Percentiles rank a stretch among this genome's conserved stretches.
These are phyloP conservation scores for Leptinotarsa undecemlineata DNA, from an alignment of 1,140 invertebrate genomes.

Conservation along the genomic window DNA sequence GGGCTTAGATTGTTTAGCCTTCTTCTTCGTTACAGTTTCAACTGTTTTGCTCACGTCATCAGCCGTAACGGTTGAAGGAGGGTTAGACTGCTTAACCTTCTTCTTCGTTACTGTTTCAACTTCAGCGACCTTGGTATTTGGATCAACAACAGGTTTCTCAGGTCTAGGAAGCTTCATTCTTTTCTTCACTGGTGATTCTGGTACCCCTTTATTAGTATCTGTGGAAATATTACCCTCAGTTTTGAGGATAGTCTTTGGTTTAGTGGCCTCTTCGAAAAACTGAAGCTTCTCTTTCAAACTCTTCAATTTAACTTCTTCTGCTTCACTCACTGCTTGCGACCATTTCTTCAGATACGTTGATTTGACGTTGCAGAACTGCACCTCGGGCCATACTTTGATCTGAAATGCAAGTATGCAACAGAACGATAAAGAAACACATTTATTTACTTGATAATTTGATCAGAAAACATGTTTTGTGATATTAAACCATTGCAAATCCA, in stretches of 20 bases:
- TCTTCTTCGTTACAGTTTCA: not conserved
- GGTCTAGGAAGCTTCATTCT: not conserved
- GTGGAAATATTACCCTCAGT: not conserved
- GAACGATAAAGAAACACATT: not conserved
- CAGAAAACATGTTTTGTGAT: too few species aligned
- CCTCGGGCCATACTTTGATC: not conserved
- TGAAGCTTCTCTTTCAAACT: not conserved
- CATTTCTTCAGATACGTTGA: slow-evolving; percentile 31
- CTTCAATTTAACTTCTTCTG: slow-evolving; percentile 31
- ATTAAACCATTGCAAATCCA: too few species aligned
- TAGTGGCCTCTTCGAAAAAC: slow-evolving; percentile 5
- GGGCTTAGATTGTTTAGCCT: not conserved
- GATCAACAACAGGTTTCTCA: not conserved
- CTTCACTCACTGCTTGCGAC: slow-evolving; percentile 41
- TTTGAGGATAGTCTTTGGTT: not conserved
- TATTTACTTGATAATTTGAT: not conserved
- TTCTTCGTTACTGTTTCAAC: not conserved
- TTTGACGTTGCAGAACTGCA: slow-evolving; percentile 26
- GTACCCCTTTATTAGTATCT: slow-evolving; percentile 6
- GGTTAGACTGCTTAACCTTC: not conserved
- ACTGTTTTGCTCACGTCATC: not conserved
- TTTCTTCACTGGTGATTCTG: not conserved
- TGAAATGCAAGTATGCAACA: slow-evolving; percentile 4
- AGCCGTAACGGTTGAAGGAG: not conserved
- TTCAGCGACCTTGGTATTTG: not conserved